A percentile compares a stretch with the other conserved stretches of the same genome.
Evolutionary conservation across 2,888 invertebrate genomes (phyloP).

Genomic region (Aspidiotus rigidus): DNA sequence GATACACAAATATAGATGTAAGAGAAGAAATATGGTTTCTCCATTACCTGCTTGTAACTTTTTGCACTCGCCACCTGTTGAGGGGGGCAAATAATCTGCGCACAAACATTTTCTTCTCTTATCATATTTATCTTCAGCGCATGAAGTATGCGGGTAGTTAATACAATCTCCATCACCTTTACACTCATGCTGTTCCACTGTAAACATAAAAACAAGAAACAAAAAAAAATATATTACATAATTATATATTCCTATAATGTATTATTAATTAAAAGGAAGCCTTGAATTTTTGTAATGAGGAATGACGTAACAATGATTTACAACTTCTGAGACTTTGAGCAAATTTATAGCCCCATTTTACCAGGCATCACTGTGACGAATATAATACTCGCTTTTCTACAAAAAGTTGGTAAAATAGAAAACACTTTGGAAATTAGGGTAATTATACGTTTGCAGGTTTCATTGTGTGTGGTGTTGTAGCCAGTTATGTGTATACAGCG

Average conservation of each 20-base stretch:
- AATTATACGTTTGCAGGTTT: too few species aligned
- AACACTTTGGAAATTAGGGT: too few species aligned
- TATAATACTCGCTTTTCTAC: too few species aligned
- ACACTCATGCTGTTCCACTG: conserved; percentile 33
- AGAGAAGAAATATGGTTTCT: not conserved
- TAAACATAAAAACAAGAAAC: conserved; percentile 14
- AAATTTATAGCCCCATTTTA: too few species aligned
- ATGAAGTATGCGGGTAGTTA: conserved; percentile 32
- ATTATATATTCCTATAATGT: not conserved
- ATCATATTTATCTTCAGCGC: conserved; percentile 30
- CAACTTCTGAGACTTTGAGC: too few species aligned
- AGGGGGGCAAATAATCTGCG: conserved; percentile 34
- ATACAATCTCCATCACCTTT: conserved; percentile 35
- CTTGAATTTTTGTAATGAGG: too few species aligned
- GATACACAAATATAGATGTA: not conserved
- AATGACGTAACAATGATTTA: too few species aligned
- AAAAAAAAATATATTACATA: not conserved
- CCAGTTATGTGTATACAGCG: too few species aligned
- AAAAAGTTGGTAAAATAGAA: too few species aligned
- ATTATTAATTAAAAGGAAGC: not conserved
- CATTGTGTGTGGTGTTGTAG: too few species aligned
- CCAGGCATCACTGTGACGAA: too few species aligned
- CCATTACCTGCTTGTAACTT: conserved; percentile 35
- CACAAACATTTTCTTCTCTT: conserved; percentile 35
- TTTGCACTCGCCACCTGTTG: conserved; percentile 27